phyloP scores from a whole-genome alignment of 2,888 invertebrate species.

The Stomorhina lunata region DNA sequence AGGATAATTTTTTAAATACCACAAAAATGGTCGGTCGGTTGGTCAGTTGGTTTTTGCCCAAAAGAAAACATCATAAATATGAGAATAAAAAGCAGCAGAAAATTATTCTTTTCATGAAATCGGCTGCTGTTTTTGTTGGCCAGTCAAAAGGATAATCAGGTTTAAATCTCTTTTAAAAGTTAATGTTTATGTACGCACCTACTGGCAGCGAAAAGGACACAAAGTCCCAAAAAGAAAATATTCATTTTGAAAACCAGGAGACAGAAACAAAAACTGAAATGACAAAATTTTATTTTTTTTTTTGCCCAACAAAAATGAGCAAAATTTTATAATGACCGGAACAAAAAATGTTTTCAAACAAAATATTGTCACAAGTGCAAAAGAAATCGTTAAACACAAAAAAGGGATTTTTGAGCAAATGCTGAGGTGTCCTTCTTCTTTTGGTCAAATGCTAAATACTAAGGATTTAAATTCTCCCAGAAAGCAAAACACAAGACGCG shows the following conservation, averaged over 20 bases:
- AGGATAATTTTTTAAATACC: constrained; percentile 9
- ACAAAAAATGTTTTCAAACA: constrained; percentile 73
- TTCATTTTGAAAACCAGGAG: constrained; percentile 3
- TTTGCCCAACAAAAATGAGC: constrained; percentile 51
- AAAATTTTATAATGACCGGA: constrained; percentile 72
- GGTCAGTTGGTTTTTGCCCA: constrained; percentile 39
- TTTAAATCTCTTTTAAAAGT: constrained; percentile 79
- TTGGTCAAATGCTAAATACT: constrained; percentile 38
- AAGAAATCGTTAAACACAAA: constrained; percentile 55
- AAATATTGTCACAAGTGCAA: constrained; percentile 78
- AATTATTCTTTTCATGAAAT: constrained; percentile 6
- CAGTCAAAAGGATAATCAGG: constrained; percentile 78
- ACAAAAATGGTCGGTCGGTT: constrained; percentile 28
- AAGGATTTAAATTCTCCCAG: constrained; percentile 24
- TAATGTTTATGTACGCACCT: constrained; percentile 79
- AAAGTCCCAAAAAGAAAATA: constrained; percentile 22
- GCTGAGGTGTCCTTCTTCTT: neutral
- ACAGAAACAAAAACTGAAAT: constrained; percentile 4
- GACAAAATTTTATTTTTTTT: no score
- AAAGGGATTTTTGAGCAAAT: constrained; percentile 17
- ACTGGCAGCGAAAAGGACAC: constrained; percentile 63
- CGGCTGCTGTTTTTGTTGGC: constrained; percentile 23
- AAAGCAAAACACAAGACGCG: constrained; percentile 23
- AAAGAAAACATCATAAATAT: constrained; percentile 37
- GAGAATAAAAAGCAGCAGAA: constrained; percentile 21